Conservation (phyloP, 2,888 invertebrate species). For the Chirona hameri region DNA sequence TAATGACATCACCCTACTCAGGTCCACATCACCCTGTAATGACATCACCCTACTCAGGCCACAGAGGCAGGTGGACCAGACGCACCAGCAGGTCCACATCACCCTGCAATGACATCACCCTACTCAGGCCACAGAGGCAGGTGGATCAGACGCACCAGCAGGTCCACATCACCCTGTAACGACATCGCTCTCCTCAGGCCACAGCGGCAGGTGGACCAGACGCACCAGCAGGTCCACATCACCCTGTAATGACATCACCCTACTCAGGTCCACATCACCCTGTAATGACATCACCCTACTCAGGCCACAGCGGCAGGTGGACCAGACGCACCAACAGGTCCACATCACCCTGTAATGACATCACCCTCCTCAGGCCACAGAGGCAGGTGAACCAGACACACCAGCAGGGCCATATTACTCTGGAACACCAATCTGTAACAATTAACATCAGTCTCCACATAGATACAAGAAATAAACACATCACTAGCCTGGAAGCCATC, state of each 20-base stretch:
- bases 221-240: background rate
- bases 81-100: slow-evolving; percentile 23
- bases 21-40: background rate
- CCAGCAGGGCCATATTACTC: too few species aligned
- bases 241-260: background rate
- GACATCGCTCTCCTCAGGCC: too few species aligned
- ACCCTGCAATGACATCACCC: background rate
- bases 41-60: background rate
- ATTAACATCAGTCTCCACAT: too few species aligned
- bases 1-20: background rate
- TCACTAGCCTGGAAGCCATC: too few species aligned
- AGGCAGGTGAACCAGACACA: too few species aligned
- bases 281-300: too few species aligned
- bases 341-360: background rate
- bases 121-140: slow-evolving; percentile 23
- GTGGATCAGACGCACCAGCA: slow-evolving; percentile 3
- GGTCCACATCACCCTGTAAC: background rate
- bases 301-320: background rate
- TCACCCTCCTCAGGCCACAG: background rate
- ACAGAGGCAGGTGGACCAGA: background rate
- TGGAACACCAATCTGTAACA: too few species aligned
- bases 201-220: background rate
- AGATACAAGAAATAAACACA: too few species aligned
- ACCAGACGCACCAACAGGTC: background rate
- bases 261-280: too few species aligned